Conservation (phyloP, 2,888 invertebrate species). For the Limnephilus rhombicus region DNA sequence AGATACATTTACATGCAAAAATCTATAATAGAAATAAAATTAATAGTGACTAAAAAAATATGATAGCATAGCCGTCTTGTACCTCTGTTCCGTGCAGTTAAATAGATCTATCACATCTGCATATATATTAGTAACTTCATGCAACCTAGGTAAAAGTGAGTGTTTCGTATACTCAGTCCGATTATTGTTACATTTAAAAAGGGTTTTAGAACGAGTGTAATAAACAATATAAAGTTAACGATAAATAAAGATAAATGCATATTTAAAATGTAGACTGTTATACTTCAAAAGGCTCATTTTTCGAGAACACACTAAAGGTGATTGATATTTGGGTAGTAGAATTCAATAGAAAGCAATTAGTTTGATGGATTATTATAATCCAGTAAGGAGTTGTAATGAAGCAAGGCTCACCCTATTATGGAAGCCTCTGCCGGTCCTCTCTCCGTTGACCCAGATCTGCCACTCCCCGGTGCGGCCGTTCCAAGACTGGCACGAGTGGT, state of each 20-base stretch:
- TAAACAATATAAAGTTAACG: too few relatives aligned
- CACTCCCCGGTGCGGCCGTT: conserved; percentile 93
- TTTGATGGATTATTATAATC: background rate
- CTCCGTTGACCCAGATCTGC: conserved; percentile 93
- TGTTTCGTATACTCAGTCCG: too few relatives aligned
- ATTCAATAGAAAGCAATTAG: background rate
- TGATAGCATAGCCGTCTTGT: too few relatives aligned
- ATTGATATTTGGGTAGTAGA: background rate
- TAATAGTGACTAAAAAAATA: too few relatives aligned
- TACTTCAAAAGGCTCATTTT: background rate
- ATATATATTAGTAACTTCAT: too few relatives aligned
- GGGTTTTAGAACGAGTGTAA: too few relatives aligned
- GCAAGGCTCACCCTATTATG: conserved; percentile 86
- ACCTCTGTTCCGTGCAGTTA: too few relatives aligned
- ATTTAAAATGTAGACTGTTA: background rate
- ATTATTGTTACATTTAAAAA: too few relatives aligned
- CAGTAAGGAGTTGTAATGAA: background rate
- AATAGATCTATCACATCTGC: too few relatives aligned
- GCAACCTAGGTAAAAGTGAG: too few relatives aligned
- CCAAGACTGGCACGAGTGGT: conserved; percentile 93
- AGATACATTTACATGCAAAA: too few relatives aligned
- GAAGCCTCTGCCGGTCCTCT: conserved; percentile 91
- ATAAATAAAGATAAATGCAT: background rate
- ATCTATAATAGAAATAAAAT: too few relatives aligned
- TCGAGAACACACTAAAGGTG: background rate